Evolutionary conservation across 2,888 invertebrate genomes (phyloP).

Genomic region (Steinernema carpocapsae): DNA sequence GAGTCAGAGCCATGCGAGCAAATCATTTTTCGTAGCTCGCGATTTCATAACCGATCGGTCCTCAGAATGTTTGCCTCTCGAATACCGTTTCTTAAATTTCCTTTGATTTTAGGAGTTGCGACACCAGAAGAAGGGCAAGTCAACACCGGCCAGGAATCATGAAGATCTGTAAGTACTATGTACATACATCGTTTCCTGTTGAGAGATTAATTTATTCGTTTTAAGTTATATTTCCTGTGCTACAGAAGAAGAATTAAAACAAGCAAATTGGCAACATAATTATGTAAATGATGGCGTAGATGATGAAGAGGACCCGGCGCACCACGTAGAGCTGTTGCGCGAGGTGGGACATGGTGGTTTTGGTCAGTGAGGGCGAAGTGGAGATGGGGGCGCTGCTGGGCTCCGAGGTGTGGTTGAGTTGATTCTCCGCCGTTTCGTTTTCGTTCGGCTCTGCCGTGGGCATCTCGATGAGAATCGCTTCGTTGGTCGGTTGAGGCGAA

Average conservation of each 20-base stretch:
- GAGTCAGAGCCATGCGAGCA: too few relatives aligned
- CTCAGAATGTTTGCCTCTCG: too few relatives aligned
- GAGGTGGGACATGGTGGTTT: conserved; percentile 32
- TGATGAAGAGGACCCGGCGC: conserved; percentile 46
- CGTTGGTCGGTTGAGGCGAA: conserved; percentile 15
- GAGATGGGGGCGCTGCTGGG: neutral
- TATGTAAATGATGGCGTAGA: conserved; percentile 44
- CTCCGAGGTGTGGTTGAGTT: conserved; percentile 8
- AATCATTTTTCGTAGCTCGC: too few relatives aligned
- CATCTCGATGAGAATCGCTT: conserved; percentile 19
- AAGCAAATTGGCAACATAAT: conserved; percentile 41
- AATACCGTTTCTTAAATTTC: too few relatives aligned
- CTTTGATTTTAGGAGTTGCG: neutral
- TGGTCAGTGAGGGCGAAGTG: neutral
- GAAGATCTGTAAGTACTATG: too few relatives aligned
- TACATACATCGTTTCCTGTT: too few relatives aligned
- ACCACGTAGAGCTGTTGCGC: conserved; percentile 47
- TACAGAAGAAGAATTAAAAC: conserved; percentile 32
- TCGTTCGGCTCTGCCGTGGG: too few relatives aligned
- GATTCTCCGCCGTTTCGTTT: neutral
- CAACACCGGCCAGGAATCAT: neutral
- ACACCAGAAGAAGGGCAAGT: neutral
- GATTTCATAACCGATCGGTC: too few relatives aligned
- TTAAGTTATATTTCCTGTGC: too few relatives aligned
- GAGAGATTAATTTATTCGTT: too few relatives aligned